Evolutionary conservation across 2,888 invertebrate genomes (phyloP), one percentile per base, ranked within the genome.

Genomic region (Cantharis flavilabris): DNA sequence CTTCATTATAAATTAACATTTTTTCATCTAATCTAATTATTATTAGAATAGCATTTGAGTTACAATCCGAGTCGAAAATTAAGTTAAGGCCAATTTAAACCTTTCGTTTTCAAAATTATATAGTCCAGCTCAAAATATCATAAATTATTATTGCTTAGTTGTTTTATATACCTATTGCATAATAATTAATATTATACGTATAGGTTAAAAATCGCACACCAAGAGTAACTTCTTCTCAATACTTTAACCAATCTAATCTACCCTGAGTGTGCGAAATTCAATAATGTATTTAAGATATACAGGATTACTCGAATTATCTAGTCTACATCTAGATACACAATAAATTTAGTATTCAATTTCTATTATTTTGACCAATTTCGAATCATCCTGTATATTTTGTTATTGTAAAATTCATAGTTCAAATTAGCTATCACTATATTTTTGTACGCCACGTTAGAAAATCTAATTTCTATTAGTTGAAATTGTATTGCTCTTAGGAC

Each of bases 371-470:
- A 49, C 49, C 49, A n/a, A 49, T 49, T 49, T 67, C 20, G 65
- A 67, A 67, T 26, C 18, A 14, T 71, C 23, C 63, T 71, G 62
- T 71, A 71, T 62, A 71, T 71, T 69, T 69, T 72, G 70, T 77
- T 75, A 72, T 71, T 63, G 62, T 76, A 78, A 71, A 70, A 79
- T 65, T 76, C 65, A 76, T 79, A 76, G 76, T 76, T 76, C 76
- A 79, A 79, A 79, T 79, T 79, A 76, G 76, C 76, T 79, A 75
- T 75, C 79, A 79, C 79, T 76, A 74, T 79, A 79, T 79, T 79
- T 79, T 79, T 79, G 76, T 79, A 79, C 79, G 76, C 76, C 76
- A 79, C 70, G 63, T 78, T 78, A 72, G 62, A 63, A 62, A 33
- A 69, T 71, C 67, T 67, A 67, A 67, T 71, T 71, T 75, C 28